These are phyloP conservation scores for Dascyllus trimaculatus DNA, from an alignment of 2,113 vertebrate species.

Conservation along the genomic window DNA sequence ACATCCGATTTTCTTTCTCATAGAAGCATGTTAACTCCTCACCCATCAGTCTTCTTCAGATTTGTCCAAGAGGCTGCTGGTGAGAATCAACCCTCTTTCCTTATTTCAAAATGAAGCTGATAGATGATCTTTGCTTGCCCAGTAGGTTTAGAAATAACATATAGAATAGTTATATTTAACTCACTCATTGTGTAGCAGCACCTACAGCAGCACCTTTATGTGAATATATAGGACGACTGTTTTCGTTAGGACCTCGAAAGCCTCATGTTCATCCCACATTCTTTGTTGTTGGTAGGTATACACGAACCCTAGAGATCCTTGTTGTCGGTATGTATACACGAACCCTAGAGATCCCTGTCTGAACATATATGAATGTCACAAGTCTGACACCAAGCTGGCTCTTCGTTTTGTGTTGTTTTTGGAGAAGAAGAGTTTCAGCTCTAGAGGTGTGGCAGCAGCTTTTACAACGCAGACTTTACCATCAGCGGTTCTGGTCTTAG, in stretches of 20 bases:
- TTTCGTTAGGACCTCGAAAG: constrained; percentile 37
- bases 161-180: constrained; percentile 17
- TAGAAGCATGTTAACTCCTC: constrained; percentile 10
- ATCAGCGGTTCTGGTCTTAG: constrained; percentile 15
- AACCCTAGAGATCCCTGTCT: constrained; percentile 8
- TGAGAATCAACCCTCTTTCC: constrained; percentile 4
- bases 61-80: constrained; percentile 1
- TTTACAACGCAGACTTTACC: constrained; percentile 17
- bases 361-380: not conserved
- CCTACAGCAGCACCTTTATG: constrained; percentile 47
- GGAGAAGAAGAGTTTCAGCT: constrained; percentile 2
- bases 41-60: not conserved
- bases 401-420: not conserved
- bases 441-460: constrained; percentile 40
- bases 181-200: constrained; percentile 50
- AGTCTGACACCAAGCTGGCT: not conserved
- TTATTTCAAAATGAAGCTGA: constrained; percentile 26
- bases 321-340: not conserved
- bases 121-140: constrained; percentile 42
- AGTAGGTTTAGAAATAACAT: constrained; percentile 39
- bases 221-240: constrained; percentile 52
- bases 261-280: constrained; percentile 25
- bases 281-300: constrained; percentile 1
- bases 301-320: constrained; percentile 20
- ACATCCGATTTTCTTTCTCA: not conserved